phyloP scores from a whole-genome alignment of 1,140 invertebrate genomes.

The Drosophila cardini region DNA sequence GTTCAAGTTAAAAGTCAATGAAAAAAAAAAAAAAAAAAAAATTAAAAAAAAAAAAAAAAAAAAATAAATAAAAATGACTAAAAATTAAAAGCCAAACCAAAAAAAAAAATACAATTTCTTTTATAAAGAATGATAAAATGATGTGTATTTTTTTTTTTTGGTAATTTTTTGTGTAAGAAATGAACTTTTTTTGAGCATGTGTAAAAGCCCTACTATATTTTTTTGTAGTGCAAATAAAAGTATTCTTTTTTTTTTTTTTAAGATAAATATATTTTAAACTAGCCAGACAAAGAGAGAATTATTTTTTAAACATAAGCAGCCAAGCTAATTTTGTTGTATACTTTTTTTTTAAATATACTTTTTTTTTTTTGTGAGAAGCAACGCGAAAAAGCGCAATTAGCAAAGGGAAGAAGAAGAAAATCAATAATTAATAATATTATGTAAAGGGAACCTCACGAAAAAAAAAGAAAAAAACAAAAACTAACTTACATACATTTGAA shows the following conservation, averaged over 20 bases:
- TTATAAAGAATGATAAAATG: conserved; percentile 22
- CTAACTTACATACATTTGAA: conserved; percentile 71
- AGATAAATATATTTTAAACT: conserved; percentile 22
- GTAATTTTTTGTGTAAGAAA: conserved; percentile 44
- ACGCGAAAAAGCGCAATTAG: conserved; percentile 57
- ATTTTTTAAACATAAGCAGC: conserved; percentile 74
- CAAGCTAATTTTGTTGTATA: conserved; percentile 77
- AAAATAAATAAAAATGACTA: neutral
- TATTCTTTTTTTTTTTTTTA: conserved; percentile 47
- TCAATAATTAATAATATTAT: conserved; percentile 39
- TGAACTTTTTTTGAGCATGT: conserved; percentile 68
- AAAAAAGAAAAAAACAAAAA: neutral
- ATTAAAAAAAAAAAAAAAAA: neutral
- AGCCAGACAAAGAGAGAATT: conserved; percentile 28
- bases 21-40: conserved; percentile 2
- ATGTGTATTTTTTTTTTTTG: conserved; percentile 44
- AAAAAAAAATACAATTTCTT: conserved; percentile 28
- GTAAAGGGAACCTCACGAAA: conserved; percentile 61
- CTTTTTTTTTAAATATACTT: conserved; percentile 38
- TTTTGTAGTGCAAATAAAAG: conserved; percentile 33
- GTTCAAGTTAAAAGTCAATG: conserved; percentile 40
- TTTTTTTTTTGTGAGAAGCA: conserved; percentile 38
- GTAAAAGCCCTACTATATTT: conserved; percentile 51
- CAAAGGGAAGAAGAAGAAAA: conserved; percentile 1
- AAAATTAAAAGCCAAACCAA: conserved; percentile 11